These are phyloP conservation scores for Sitta europaea DNA, from an alignment of 2,113 vertebrate genomes.

Conservation along the genomic window DNA sequence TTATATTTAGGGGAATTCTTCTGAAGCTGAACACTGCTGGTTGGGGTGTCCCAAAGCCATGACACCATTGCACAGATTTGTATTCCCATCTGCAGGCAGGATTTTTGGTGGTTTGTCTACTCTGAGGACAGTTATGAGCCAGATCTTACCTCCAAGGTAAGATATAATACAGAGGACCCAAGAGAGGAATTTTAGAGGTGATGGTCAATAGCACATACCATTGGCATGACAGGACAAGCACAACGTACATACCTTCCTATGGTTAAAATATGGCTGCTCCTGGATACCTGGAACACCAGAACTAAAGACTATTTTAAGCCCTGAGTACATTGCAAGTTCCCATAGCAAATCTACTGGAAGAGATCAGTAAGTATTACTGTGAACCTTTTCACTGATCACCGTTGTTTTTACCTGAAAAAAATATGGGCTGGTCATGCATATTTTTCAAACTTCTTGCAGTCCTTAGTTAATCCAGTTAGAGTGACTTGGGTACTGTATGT, in stretches of 20 bases:
- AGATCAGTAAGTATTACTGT: too few species aligned
- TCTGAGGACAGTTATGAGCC: not conserved
- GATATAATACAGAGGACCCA: not conserved
- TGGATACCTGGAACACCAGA: not conserved
- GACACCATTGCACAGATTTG: not conserved
- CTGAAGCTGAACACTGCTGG: not conserved
- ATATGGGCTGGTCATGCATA: not conserved
- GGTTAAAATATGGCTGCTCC: not conserved
- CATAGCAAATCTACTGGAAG: not conserved
- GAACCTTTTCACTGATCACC: not conserved
- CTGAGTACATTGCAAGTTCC: not conserved
- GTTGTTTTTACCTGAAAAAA: not conserved
- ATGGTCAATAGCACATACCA: not conserved
- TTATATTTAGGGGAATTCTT: not conserved
- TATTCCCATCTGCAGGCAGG: accelerated
- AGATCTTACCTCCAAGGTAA: not conserved
- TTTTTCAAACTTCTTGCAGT: not conserved
- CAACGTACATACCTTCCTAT: not conserved
- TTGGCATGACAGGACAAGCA: not conserved
- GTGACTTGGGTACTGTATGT: not conserved
- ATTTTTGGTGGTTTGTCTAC: accelerated
- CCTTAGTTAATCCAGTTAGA: not conserved
- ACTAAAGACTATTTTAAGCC: not conserved
- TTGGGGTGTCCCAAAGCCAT: not conserved
- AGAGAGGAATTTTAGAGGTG: not conserved